Evolutionary conservation across 2,888 invertebrate species (phyloP).

Genomic region (Loripinus fragilis): DNA sequence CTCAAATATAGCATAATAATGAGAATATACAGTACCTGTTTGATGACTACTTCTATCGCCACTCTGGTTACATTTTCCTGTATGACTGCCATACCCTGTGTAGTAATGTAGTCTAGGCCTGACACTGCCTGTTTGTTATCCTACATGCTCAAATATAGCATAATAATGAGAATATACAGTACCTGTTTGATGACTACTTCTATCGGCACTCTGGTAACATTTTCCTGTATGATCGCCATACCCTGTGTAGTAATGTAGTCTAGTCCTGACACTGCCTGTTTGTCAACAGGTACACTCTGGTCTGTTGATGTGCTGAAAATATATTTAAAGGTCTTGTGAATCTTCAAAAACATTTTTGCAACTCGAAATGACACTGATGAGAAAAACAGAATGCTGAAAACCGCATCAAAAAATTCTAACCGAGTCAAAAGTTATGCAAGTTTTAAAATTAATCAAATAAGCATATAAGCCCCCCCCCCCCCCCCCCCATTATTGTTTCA

Average conservation of each 20-base stretch:
- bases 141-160: conserved; percentile 59
- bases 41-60: conserved; percentile 75
- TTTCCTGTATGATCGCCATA: conserved; percentile 73
- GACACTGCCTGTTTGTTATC: conserved; percentile 72
- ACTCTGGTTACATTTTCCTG: conserved; percentile 69
- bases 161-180: conserved; percentile 35
- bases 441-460: too few relatives aligned
- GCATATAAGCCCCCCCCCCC: too few relatives aligned
- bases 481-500: too few relatives aligned
- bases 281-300: conserved; percentile 44
- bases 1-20: not conserved
- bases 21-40: conserved; percentile 77
- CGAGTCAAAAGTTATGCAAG: too few relatives aligned
- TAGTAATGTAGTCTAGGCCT: conserved; percentile 78
- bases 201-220: conserved; percentile 71
- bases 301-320: conserved; percentile 73
- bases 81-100: conserved; percentile 74
- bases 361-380: too few relatives aligned
- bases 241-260: conserved; percentile 78
- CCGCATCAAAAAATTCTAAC: too few relatives aligned
- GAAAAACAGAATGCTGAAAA: too few relatives aligned
- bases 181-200: conserved; percentile 78
- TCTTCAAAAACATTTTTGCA: too few relatives aligned
- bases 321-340: too few relatives aligned
- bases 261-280: conserved; percentile 77